Conservation (phyloP, 1,140 invertebrate species). For the Arion vulgaris region DNA sequence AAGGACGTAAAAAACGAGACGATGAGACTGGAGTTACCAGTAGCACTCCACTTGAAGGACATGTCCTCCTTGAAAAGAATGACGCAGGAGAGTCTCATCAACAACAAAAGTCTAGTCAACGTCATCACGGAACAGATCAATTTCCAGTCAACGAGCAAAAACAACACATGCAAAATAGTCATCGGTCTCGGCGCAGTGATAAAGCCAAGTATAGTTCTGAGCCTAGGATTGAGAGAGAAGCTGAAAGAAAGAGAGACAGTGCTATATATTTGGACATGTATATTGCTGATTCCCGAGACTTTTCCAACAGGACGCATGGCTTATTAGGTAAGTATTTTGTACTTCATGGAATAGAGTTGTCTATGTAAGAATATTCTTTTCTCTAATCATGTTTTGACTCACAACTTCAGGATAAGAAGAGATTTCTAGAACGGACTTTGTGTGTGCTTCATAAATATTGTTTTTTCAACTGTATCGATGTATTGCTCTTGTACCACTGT, state of each 20-base stretch:
- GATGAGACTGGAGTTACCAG: background rate
- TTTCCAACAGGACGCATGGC: constrained; percentile 35
- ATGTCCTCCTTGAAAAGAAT: background rate
- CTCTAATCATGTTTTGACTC: too few species aligned
- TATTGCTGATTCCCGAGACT: constrained; percentile 24
- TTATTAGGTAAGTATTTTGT: constrained; percentile 26
- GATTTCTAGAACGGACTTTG: too few species aligned
- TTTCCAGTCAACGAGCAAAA: background rate
- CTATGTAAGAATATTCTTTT: too few species aligned
- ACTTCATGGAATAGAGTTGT: too few species aligned
- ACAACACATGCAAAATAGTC: background rate
- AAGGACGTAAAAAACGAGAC: background rate
- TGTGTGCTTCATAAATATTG: too few species aligned
- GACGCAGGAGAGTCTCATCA: too few species aligned
- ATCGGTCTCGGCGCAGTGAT: too few species aligned
- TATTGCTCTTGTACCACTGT: too few species aligned
- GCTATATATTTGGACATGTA: constrained; percentile 22
- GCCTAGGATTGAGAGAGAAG: background rate
- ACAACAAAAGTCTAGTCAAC: too few species aligned
- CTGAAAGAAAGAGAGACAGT: background rate
- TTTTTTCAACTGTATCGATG: too few species aligned
- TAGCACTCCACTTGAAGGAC: background rate
- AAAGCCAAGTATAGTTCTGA: background rate
- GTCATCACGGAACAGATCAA: background rate
- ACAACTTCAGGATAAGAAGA: too few species aligned